Conservation (phyloP, 2,888 invertebrate genomes). For the Orgyia antiqua region DNA sequence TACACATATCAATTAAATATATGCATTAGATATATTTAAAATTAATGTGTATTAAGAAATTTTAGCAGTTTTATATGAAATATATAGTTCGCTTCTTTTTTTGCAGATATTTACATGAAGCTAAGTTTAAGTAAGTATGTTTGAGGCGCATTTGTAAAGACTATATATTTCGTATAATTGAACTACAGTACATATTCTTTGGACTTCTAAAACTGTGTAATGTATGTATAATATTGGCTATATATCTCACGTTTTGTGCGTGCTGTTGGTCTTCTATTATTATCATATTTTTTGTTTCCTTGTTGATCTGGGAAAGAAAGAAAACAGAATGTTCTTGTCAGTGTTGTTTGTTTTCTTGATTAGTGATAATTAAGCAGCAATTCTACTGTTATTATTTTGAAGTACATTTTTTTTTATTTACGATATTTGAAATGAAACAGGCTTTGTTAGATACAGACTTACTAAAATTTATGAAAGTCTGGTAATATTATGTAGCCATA, state of each 20-base stretch:
- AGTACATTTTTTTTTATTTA: too few species aligned
- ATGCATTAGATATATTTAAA: slow-evolving; percentile 5
- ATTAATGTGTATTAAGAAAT: neutral
- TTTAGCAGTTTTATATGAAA: too few species aligned
- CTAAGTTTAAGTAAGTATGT: too few species aligned
- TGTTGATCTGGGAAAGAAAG: slow-evolving; percentile 30
- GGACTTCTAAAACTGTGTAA: neutral
- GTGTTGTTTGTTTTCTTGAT: slow-evolving; percentile 19
- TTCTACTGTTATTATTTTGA: neutral
- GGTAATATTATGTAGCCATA: too few species aligned
- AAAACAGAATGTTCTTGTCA: slow-evolving; percentile 23
- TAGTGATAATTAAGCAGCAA: too few species aligned
- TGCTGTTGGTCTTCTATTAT: slow-evolving; percentile 30
- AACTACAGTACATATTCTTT: neutral
- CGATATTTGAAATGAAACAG: slow-evolving; percentile 1
- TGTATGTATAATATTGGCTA: slow-evolving; percentile 4
- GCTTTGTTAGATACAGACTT: slow-evolving; percentile 18
- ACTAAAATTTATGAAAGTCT: slow-evolving; percentile 25
- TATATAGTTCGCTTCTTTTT: too few species aligned
- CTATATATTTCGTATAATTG: too few species aligned
- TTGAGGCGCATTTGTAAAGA: too few species aligned
- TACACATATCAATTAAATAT: slow-evolving; percentile 16
- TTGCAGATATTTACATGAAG: too few species aligned
- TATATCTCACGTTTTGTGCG: slow-evolving; percentile 31
- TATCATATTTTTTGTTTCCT: slow-evolving; percentile 31